Percentiles rank a stretch among this genome's conserved stretches.
Evolutionary conservation across 2,113 vertebrate genomes (phyloP).

Genomic region (Castor canadensis): DNA sequence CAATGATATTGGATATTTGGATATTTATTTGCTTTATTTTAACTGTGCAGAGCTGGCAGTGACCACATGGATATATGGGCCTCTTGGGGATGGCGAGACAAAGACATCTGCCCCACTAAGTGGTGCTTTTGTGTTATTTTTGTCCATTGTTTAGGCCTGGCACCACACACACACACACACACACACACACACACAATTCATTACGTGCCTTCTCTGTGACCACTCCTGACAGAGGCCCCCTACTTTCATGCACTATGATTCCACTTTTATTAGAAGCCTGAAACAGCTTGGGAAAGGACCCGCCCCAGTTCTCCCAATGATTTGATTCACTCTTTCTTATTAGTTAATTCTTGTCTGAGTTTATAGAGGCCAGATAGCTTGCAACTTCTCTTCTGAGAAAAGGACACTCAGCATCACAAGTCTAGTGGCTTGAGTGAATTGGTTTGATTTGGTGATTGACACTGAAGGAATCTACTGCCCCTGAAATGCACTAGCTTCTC

Average conservation of each 20-base stretch:
- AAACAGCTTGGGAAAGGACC: not conserved
- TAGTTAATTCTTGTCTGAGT: not conserved
- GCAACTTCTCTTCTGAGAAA: not conserved
- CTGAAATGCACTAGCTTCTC: not conserved
- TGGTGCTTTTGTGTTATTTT: conserved; percentile 80
- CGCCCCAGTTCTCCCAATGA: conserved; percentile 13
- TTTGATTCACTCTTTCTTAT: not conserved
- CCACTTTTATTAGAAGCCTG: conserved; percentile 65
- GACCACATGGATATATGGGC: not conserved
- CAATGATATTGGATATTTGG: conserved; percentile 66
- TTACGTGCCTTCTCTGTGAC: conserved; percentile 60
- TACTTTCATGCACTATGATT: not conserved
- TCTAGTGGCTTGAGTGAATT: not conserved
- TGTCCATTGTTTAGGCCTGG: conserved; percentile 64
- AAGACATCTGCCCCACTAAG: conserved; percentile 78
- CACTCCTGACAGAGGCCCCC: conserved; percentile 3
- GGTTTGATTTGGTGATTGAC: rapidly evolving
- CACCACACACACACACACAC: conserved; percentile 48
- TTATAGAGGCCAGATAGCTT: not conserved
- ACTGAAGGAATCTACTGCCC: not conserved
- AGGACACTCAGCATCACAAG: not conserved
- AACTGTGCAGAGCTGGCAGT: conserved; percentile 56
- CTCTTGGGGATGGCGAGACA: conserved; percentile 39
- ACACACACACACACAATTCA: conserved; percentile 72
- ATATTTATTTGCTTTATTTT: conserved; percentile 74